These are phyloP conservation scores for Helicoverpa assulta DNA, from an alignment of 2,888 invertebrate genomes.

Conservation along the genomic window DNA sequence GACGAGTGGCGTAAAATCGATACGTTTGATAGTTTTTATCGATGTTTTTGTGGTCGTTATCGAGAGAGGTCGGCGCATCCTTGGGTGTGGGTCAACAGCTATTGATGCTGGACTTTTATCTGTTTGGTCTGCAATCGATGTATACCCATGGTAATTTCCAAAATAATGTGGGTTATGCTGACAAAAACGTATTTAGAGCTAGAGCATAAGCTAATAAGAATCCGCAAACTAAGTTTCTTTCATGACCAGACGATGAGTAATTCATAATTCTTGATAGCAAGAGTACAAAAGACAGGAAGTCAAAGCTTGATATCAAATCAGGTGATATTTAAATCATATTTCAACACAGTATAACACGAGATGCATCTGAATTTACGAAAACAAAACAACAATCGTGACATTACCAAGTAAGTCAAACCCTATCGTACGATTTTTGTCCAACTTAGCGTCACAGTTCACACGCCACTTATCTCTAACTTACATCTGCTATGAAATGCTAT, in stretches of 20 bases:
- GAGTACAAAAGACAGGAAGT: too few relatives aligned
- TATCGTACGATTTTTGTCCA: conserved; percentile 24
- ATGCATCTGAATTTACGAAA: conserved; percentile 12
- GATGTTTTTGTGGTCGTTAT: conserved; percentile 52
- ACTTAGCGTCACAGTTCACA: conserved; percentile 50
- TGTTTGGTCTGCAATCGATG: conserved; percentile 30
- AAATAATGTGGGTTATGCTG: too few relatives aligned
- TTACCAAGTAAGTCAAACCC: conserved; percentile 12
- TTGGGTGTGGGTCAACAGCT: conserved; percentile 58
- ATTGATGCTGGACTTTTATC: conserved; percentile 43
- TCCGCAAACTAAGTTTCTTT: too few relatives aligned
- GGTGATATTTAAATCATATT: too few relatives aligned
- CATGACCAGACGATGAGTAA: too few relatives aligned
- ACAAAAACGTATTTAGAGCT: too few relatives aligned
- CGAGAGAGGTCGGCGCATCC: conserved; percentile 56
- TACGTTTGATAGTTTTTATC: conserved; percentile 55
- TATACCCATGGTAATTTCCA: conserved; percentile 8
- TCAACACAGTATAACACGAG: not conserved
- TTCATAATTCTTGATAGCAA: too few relatives aligned
- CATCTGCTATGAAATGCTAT: conserved; percentile 34
- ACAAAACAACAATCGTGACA: conserved; percentile 24
- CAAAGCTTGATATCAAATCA: too few relatives aligned
- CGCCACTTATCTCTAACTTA: conserved; percentile 36
- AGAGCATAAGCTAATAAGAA: too few relatives aligned
- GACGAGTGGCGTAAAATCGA: conserved; percentile 58